Conservation (phyloP, 2,113 vertebrate species). For the Megaptera novaeangliae region DNA sequence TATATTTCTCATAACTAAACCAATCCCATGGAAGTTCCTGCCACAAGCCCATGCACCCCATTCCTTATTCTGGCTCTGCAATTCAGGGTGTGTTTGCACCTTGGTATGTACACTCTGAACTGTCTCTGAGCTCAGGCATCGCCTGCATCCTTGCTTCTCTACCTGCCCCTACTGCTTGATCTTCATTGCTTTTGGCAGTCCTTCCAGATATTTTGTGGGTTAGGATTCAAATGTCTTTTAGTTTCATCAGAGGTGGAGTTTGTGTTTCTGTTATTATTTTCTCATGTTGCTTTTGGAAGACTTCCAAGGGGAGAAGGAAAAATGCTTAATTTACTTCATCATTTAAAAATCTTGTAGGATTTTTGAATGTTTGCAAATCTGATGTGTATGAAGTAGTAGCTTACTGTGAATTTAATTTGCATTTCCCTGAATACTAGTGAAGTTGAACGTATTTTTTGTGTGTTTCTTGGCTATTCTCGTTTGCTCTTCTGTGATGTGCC, state of each 20-base stretch:
- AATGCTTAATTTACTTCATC: not conserved
- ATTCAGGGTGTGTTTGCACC: not conserved
- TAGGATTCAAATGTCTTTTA: not conserved
- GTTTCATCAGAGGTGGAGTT: not conserved
- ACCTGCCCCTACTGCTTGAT: not conserved
- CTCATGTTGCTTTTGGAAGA: not conserved
- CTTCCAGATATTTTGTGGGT: not conserved
- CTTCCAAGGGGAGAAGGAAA: not conserved
- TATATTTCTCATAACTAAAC: not conserved
- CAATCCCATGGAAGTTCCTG: not conserved
- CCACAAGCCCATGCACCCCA: not conserved
- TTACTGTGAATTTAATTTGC: not conserved
- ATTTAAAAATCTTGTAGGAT: not conserved
- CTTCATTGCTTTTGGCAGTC: not conserved
- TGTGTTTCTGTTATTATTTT: not conserved
- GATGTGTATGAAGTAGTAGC: not conserved
- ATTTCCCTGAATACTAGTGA: not conserved
- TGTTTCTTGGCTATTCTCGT: not conserved
- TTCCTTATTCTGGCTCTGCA: not conserved
- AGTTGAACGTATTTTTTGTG: not conserved
- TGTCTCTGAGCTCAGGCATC: not conserved
- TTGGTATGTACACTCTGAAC: not conserved
- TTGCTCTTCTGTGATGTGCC: not conserved
- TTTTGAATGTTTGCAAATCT: not conserved
- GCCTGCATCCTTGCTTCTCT: not conserved